These are phyloP conservation scores for Lamellibrachia columna DNA, from an alignment of 2,888 invertebrate species.

Conservation along the genomic window DNA sequence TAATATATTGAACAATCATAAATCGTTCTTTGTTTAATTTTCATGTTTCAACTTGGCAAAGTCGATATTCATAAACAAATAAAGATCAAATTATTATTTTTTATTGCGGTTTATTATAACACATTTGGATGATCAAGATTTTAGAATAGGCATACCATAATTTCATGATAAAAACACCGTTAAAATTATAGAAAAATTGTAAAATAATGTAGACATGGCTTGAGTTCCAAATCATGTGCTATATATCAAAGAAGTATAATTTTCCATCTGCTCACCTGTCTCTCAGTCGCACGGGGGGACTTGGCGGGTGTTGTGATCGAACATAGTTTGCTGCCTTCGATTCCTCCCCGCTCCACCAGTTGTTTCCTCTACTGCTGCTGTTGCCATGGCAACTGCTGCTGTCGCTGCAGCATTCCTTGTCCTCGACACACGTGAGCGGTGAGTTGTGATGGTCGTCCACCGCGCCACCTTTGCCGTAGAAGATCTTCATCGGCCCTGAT, in stretches of 20 bases:
- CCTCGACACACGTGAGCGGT: conserved; percentile 40
- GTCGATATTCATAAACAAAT: too few relatives aligned
- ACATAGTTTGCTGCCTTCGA: background rate
- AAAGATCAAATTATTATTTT: too few relatives aligned
- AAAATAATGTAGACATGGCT: background rate
- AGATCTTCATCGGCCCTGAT: conserved; percentile 14
- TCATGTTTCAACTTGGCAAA: too few relatives aligned
- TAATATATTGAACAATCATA: too few relatives aligned
- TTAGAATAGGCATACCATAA: too few relatives aligned
- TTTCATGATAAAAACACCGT: too few relatives aligned
- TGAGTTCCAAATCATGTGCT: background rate
- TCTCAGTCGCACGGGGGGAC: conserved; percentile 55
- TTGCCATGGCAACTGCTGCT: conserved; percentile 34
- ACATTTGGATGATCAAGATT: too few relatives aligned
- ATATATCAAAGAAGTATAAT: background rate
- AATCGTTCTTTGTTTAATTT: too few relatives aligned
- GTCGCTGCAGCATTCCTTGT: conserved; percentile 42
- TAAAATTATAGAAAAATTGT: background rate
- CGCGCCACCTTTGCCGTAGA: background rate
- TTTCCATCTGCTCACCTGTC: conserved; percentile 48
- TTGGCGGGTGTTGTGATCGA: conserved; percentile 48
- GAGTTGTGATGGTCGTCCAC: background rate
- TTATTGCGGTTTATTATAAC: too few relatives aligned
- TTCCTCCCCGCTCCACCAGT: background rate
- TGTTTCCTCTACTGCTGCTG: conserved; percentile 29